Percentiles rank a stretch among this genome's conserved stretches.
Evolutionary conservation across 2,888 invertebrate species (phyloP).

Genomic region (Aphidoletes aphidimyza): DNA sequence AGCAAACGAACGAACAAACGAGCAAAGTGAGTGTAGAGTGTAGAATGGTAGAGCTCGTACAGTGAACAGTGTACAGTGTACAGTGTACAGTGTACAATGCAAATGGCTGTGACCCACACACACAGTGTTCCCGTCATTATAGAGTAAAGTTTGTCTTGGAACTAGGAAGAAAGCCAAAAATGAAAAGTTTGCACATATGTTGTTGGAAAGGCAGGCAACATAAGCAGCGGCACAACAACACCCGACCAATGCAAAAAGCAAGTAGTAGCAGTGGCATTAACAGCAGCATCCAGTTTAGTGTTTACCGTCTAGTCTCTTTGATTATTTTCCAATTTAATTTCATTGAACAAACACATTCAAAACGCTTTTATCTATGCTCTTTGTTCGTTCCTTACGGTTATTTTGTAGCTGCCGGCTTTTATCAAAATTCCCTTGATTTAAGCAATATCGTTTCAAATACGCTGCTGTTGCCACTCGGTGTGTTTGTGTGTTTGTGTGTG

Average conservation of each 20-base stretch:
- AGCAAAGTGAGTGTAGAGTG: no score
- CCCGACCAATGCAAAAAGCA: no score
- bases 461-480: background rate
- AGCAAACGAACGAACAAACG: no score
- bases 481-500: background rate
- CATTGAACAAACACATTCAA: conserved; percentile 53
- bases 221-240: no score
- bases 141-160: no score
- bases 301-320: conserved; percentile 36
- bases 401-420: conserved; percentile 40
- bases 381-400: conserved; percentile 51
- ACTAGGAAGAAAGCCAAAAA: conserved; percentile 17
- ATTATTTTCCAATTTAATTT: conserved; percentile 52
- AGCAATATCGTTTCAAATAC: background rate
- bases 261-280: no score
- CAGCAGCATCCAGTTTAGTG: background rate
- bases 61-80: background rate
- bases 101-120: background rate
- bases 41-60: no score
- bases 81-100: background rate
- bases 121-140: background rate
- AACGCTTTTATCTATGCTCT: conserved; percentile 48
- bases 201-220: background rate
- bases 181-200: conserved; percentile 17
- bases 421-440: conserved; percentile 44